Evolutionary conservation across 2,888 invertebrate species (phyloP).

Genomic region (Sinhomidia bicolor): DNA sequence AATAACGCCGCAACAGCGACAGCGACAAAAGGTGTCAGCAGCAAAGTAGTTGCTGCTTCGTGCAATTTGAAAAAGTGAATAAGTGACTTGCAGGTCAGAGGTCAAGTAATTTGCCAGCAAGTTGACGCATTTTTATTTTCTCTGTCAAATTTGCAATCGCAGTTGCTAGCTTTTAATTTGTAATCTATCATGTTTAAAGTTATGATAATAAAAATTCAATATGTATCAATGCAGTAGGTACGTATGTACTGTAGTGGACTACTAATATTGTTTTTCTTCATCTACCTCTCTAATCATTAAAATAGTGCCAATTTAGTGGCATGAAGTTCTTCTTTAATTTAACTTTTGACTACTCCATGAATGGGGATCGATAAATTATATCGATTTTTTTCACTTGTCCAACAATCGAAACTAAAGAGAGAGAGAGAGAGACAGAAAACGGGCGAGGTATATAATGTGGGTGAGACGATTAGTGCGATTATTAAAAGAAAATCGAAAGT

Average conservation of each 20-base stretch:
- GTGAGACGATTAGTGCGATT: constrained; percentile 9
- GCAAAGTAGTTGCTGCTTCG: background rate
- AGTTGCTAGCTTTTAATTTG: background rate
- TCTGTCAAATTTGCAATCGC: background rate
- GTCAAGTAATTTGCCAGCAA: background rate
- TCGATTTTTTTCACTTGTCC: background rate
- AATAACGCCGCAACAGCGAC: background rate
- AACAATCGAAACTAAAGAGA: background rate
- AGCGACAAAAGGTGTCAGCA: background rate
- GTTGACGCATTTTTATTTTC: background rate
- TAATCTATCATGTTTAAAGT: background rate
- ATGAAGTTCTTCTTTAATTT: background rate
- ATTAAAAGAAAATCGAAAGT: constrained; percentile 33
- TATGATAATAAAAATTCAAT: background rate
- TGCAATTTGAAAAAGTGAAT: background rate
- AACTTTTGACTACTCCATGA: background rate
- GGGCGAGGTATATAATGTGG: background rate
- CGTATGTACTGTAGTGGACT: too few species aligned
- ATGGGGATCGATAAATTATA: background rate
- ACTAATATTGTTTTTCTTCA: too few species aligned
- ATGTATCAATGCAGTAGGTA: background rate
- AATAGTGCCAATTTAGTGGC: background rate
- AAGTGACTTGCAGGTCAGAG: background rate
- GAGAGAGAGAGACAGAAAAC: background rate
- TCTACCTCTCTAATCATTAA: background rate